A percentile compares a stretch with the other conserved stretches of the same genome.
These are phyloP conservation scores for Stegodyphus mimosarum DNA, from an alignment of 1,140 invertebrate genomes.

Conservation along the genomic window DNA sequence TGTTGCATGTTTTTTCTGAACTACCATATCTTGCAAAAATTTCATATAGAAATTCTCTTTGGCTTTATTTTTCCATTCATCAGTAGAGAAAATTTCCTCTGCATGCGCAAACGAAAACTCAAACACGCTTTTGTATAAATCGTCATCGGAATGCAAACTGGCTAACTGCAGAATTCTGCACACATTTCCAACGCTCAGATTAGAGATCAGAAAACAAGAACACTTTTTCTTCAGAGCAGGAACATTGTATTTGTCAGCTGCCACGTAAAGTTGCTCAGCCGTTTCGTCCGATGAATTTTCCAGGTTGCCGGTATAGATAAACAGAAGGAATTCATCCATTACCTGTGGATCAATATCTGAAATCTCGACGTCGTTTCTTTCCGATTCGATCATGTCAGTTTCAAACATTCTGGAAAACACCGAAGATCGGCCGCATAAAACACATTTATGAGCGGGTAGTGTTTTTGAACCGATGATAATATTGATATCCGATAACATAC, in stretches of 20 bases:
- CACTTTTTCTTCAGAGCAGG: not conserved
- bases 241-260: not conserved
- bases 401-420: constrained; percentile 9
- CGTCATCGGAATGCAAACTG: not conserved
- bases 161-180: not conserved
- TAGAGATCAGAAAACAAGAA: not conserved
- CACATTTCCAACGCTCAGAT: not conserved
- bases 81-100: no score
- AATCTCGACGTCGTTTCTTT: not conserved
- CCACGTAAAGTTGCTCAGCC: not conserved
- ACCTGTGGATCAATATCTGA: not conserved
- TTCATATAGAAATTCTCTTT: no score
- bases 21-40: no score
- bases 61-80: no score
- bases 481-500: no score
- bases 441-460: not conserved
- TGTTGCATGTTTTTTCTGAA: no score
- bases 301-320: not conserved
- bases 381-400: not conserved
- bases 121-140: no score
- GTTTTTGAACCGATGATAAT: not conserved
- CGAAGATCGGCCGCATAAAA: not conserved
- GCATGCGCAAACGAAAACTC: no score
- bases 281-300: not conserved
- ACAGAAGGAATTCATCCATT: not conserved